Base-by-base conservation (phyloP, 2,888 invertebrate genomes). In the Capitulum mitella region DNA sequence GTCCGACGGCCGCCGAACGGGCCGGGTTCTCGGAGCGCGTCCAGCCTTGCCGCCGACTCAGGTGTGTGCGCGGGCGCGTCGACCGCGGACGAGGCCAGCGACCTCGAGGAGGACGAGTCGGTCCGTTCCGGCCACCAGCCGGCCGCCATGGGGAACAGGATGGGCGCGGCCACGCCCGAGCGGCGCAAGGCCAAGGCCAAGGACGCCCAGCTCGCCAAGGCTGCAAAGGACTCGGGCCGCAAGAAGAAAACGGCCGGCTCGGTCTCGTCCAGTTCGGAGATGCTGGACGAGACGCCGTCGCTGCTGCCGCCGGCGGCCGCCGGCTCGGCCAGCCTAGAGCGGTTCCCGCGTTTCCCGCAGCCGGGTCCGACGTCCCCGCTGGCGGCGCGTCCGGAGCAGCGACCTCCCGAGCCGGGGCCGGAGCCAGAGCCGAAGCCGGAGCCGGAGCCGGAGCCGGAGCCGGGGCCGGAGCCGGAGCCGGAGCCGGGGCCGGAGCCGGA, bases 141-240 rank as follows among this genome's bases (percentile, higher is more conserved):
- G 29, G n/a, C 58, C 29, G 29, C 58, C 58, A 70, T 70, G 70
- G 70, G 70, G 22, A 70, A 70, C 70, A 70, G 37, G 8, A 70
- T 70, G 70, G 70, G 70, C 26, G 37, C 70, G 70, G 37, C 37
- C 37, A 70, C 70, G 70, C 70, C 70, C 22, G 70, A 70, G 37
- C 34, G 37, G 70, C 70, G 70, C 8, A 70, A 70, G 37, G 22
- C 22, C 19, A 32, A 32, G 8, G 64, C 16, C 64, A 64, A 64
- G 64, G 34, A 34, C 64, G 16, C 64, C 3, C 34, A 32, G 34
- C 34, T 64, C 19, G 32, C 22, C 22, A 70, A 37, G 70, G 70
- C 22, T 16, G 22, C 37, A 37, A 34, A 34, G 10, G 70, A 70
- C 16, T 34, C 70, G 70, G 70, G 37, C 22, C 32, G 70, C 6